These are phyloP conservation scores for Caenorhabditis becei DNA, from an alignment of 2,888 invertebrate genomes.

Conservation along the genomic window DNA sequence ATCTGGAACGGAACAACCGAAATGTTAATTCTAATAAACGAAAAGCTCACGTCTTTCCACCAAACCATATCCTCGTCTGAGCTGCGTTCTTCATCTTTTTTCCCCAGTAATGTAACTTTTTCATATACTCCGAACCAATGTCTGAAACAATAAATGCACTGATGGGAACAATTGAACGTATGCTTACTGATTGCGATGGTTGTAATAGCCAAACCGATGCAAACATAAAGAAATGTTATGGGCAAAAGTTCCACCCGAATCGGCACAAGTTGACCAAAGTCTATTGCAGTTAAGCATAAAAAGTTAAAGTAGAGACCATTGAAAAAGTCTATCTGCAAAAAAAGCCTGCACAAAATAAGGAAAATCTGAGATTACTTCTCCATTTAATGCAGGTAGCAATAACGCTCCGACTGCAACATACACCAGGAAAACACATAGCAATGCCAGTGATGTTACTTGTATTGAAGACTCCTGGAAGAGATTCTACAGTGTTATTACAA, in stretches of 20 bases:
- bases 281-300: slow-evolving; percentile 80
- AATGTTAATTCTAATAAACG: background rate
- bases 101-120: slow-evolving; percentile 80
- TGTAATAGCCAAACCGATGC: slow-evolving; percentile 80
- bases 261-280: slow-evolving; percentile 80
- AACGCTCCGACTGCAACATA: slow-evolving; percentile 80
- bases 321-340: slow-evolving; percentile 77
- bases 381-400: slow-evolving; percentile 79
- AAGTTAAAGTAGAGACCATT: slow-evolving; percentile 81
- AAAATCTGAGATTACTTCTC: slow-evolving; percentile 63
- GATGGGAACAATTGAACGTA: background rate
- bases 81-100: slow-evolving; percentile 80
- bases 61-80: slow-evolving; percentile 80
- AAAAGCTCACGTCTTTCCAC: slow-evolving; percentile 77
- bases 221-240: slow-evolving; percentile 81
- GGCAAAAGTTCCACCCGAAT: slow-evolving; percentile 77
- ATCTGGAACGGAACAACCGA: slow-evolving; percentile 64
- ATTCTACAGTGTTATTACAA: background rate
- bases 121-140: slow-evolving; percentile 80
- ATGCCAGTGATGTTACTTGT: slow-evolving; percentile 76
- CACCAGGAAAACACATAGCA: slow-evolving; percentile 76
- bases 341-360: background rate
- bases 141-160: slow-evolving; percentile 59
- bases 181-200: slow-evolving; percentile 79
- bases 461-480: slow-evolving; percentile 67